Evolutionary conservation across 2,797 vertebrate species (phyloP).

Genomic region (Natrix natrix): DNA sequence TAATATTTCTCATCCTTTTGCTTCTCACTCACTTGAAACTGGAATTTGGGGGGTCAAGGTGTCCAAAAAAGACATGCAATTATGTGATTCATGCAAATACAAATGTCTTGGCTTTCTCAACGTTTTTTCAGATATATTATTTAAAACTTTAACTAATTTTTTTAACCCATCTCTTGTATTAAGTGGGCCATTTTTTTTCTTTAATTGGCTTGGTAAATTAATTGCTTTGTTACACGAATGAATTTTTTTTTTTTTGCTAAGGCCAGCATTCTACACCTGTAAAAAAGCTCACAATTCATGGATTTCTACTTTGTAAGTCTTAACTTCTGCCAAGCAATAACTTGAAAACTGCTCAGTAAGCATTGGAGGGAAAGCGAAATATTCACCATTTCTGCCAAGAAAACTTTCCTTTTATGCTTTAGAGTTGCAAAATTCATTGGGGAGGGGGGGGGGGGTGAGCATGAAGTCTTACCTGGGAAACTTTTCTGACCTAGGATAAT

Average conservation of each 20-base stretch:
- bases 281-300: not conserved
- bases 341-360: not conserved
- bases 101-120: not conserved
- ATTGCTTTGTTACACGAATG: not conserved
- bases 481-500: not conserved
- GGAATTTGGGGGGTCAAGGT: not conserved
- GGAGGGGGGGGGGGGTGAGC: too few relatives aligned
- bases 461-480: not conserved
- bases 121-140: not conserved
- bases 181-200: not conserved
- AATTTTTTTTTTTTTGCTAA: not conserved
- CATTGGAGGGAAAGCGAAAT: not conserved
- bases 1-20: not conserved
- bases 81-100: not conserved
- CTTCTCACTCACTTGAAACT: not conserved
- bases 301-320: not conserved
- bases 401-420: not conserved
- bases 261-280: not conserved
- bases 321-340: not conserved
- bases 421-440: not conserved
- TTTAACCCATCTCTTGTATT: not conserved
- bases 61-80: not conserved
- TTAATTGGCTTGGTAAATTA: not conserved
- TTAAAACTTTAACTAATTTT: not conserved
- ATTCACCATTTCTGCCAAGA: conserved; percentile 9